Conservation (phyloP, 2,888 invertebrate genomes). For the Temnothorax rugatulus region DNA sequence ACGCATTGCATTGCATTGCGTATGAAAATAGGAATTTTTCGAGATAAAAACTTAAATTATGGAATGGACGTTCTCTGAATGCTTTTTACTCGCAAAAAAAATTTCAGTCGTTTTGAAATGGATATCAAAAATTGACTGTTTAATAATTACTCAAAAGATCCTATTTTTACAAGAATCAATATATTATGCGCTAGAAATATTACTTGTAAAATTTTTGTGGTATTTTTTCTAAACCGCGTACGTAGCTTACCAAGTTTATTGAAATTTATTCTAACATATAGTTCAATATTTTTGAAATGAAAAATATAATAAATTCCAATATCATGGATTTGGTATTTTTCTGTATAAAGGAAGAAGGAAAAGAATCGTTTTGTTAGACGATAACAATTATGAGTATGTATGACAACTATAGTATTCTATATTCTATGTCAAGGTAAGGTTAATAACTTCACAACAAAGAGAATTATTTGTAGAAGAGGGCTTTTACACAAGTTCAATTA, state of each 20-base stretch:
- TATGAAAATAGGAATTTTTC: not conserved
- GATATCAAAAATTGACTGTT: not conserved
- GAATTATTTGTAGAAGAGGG: not conserved
- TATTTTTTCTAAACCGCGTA: not conserved
- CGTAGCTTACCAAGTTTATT: not conserved
- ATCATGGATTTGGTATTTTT: not conserved
- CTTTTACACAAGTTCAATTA: not conserved
- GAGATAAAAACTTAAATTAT: conserved; percentile 6
- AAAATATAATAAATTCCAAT: not conserved
- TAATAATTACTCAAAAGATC: not conserved
- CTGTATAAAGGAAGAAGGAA: not conserved
- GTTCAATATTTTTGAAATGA: not conserved
- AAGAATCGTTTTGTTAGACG: not conserved
- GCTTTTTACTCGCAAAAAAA: not conserved
- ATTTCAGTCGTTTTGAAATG: not conserved
- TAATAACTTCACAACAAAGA: not conserved
- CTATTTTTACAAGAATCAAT: not conserved
- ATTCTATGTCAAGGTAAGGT: conserved; percentile 1
- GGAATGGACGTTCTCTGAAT: not conserved
- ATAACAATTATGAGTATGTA: not conserved
- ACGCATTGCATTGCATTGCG: not conserved
- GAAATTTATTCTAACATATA: conserved; percentile 8
- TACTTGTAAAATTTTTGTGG: not conserved
- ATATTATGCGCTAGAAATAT: conserved; percentile 8
- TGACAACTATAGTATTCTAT: not conserved